phyloP scores from a whole-genome alignment of 2,888 invertebrate genomes.

The Linnaemya tessellans region DNA sequence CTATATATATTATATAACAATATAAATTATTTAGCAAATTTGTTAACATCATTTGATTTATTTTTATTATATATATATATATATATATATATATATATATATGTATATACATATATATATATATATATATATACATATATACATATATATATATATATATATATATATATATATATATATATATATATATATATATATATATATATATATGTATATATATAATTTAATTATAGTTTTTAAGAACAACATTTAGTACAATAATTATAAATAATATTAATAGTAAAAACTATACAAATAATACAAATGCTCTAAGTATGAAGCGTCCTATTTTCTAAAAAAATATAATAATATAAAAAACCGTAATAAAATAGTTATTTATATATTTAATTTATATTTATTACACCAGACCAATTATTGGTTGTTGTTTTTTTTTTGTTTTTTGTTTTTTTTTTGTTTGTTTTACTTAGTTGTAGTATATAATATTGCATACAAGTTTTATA shows the following conservation, averaged over 20 bases:
- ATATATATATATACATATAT: no score
- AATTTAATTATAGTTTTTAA: no score
- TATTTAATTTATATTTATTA: conserved; percentile 36
- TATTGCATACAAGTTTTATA: conserved; percentile 73
- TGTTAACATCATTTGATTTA: conserved; percentile 72
- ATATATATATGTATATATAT: no score
- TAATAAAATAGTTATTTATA: conserved; percentile 60
- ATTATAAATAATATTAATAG: conserved; percentile 72
- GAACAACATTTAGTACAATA: conserved; percentile 72
- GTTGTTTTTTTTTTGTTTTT: no score
- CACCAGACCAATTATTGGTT: conserved; percentile 68
- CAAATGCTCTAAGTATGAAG: conserved; percentile 78
- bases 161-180: no score
- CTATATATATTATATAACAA: conserved; percentile 71
- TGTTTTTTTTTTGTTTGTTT: no score
- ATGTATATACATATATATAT: no score
- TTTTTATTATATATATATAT: background rate
- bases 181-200: no score
- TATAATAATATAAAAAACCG: conserved; percentile 59
- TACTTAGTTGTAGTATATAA: conserved; percentile 66
- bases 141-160: no score
- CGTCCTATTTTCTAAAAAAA: conserved; percentile 68
- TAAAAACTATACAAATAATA: conserved; percentile 80
- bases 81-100: no score
- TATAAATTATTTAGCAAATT: conserved; percentile 72